Base-by-base conservation (phyloP, 2,797 vertebrate genomes). In the Tarsius wallacei region DNA sequence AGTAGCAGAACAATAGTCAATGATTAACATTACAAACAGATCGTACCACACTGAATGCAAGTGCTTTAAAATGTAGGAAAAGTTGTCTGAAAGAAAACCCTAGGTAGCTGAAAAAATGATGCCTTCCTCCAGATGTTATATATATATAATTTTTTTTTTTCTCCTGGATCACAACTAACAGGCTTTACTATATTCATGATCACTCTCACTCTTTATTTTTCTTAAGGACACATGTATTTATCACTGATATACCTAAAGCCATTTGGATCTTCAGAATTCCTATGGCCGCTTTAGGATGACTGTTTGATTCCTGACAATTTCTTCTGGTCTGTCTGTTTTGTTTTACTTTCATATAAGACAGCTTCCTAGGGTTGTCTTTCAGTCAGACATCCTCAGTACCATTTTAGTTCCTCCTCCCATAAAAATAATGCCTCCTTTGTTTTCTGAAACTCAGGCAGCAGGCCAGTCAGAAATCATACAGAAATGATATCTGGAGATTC, bases 1-100 rank as follows among this genome's bases (percentile, higher is more conserved):
- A 99, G 99, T 99, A 99, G 99, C 99, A 99, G 99, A 99, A 99
- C 99, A 99, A 99, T 99, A 99, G 99, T 99, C 99, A 99, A 99
- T 99, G 99, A 99, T 99, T 99, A 99, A 99, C 99, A 99, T 99
- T 99, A 99, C 99, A 99, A 99, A 99, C 98, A 98, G 99, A 99
- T 99, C 98, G 98, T 99, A 99, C 99, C 99, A 99, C 99, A 99
- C 97, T 99, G 99, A 99, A 99, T 99, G 99, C 99, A 99, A 99
- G 99, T 99, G 99, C 99, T 99, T 99, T 98, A 99, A 98, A 98
- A 98, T 98, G 99, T 98, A 98, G 98, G 98, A 99, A 99, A 99
- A 97, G 74, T 98, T 96, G 97, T 98, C 98, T 98, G 98, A 99
- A 99, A 99, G 98, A 98, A 99, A 99, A 99, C 99, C 99, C 99